Percentiles rank a stretch among this genome's conserved stretches.
These are phyloP conservation scores for Chromobotia macracanthus DNA, from an alignment of 2,797 vertebrate genomes.

Conservation along the genomic window DNA sequence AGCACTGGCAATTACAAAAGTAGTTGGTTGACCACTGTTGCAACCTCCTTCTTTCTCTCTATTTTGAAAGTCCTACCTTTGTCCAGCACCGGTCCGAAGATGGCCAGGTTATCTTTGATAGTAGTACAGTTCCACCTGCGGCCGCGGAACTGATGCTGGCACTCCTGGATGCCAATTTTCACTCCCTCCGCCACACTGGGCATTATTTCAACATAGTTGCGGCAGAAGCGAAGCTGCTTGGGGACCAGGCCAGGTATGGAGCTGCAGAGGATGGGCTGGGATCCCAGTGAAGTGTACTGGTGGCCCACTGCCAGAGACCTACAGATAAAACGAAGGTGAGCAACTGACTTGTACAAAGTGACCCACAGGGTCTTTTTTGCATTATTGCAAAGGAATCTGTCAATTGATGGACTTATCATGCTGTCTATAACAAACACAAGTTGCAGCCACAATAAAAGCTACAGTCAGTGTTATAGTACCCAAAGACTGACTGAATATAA, in stretches of 20 bases:
- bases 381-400: background rate
- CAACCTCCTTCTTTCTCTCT: background rate
- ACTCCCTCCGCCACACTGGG: constrained; percentile 96
- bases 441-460: background rate
- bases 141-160: constrained; percentile 96
- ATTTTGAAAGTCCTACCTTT: constrained; percentile 82
- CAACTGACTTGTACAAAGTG: background rate
- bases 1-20: background rate
- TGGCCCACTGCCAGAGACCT: constrained; percentile 96
- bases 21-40: background rate
- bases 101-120: constrained; percentile 90
- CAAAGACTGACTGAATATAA: background rate
- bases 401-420: background rate
- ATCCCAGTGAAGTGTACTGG: constrained; percentile 90
- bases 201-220: constrained; percentile 98
- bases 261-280: constrained; percentile 91
- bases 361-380: no score
- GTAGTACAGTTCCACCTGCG: constrained; percentile 98
- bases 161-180: constrained; percentile 95
- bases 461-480: background rate
- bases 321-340: constrained; percentile 1
- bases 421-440: background rate
- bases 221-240: constrained; percentile 97
- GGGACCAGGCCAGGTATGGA: constrained; percentile 95
- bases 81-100: constrained; percentile 95